These are phyloP conservation scores for Otolemur crassicaudatus DNA, from an alignment of 2,797 vertebrate species.

Conservation along the genomic window DNA sequence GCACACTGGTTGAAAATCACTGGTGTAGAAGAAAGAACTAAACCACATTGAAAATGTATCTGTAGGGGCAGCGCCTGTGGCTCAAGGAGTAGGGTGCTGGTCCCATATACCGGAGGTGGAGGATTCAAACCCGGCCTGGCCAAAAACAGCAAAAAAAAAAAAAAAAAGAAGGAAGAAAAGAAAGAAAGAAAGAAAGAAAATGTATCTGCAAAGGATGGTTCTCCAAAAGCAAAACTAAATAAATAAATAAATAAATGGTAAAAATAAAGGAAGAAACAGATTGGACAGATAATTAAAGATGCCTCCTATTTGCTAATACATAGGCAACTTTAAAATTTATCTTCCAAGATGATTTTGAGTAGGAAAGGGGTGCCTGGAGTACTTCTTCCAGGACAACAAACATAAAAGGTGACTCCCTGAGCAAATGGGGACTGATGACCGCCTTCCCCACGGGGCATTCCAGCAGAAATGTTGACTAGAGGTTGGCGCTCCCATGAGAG, in stretches of 20 bases:
- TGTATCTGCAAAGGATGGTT: background rate
- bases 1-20: no score
- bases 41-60: background rate
- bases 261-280: background rate
- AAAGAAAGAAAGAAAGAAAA: background rate
- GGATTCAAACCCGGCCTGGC: no score
- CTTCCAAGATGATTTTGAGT: background rate
- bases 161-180: background rate
- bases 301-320: background rate
- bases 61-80: background rate
- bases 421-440: rapidly evolving
- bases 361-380: background rate
- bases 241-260: background rate
- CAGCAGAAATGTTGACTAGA: background rate
- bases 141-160: background rate
- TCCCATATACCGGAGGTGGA: no score
- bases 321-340: background rate
- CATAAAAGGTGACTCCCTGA: background rate
- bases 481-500: background rate
- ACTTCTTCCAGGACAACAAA: background rate
- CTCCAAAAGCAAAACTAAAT: background rate
- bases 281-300: background rate
- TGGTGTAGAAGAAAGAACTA: background rate
- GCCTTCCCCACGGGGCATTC: no score
- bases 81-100: no score